These are phyloP conservation scores for Pseudomugil tenellus DNA, from an alignment of 2,797 vertebrate genomes.

Conservation along the genomic window DNA sequence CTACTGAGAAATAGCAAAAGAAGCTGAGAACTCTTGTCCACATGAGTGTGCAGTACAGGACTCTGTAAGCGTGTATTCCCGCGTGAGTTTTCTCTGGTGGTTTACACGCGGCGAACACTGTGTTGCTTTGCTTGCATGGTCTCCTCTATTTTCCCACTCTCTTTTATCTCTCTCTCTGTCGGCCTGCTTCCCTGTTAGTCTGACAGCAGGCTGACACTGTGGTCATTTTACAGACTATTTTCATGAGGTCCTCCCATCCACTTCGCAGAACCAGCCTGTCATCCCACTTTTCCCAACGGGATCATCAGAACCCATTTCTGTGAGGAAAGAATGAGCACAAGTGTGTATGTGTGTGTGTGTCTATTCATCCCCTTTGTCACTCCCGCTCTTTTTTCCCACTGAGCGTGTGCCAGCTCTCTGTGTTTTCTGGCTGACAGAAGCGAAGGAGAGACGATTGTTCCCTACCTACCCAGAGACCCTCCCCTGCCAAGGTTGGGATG, in stretches of 20 bases:
- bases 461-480: conserved; percentile 75
- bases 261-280: conserved; percentile 64
- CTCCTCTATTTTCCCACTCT: conserved; percentile 24
- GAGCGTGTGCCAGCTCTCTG: conserved; percentile 75
- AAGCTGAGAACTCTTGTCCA: conserved; percentile 40
- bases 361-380: conserved; percentile 55
- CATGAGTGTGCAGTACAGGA: conserved; percentile 15
- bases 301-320: conserved; percentile 64
- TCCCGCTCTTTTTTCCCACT: conserved; percentile 74
- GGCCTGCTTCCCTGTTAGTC: conserved; percentile 44
- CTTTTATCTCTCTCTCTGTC: conserved; percentile 5
- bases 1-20: conserved; percentile 17
- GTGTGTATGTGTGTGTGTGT: conserved; percentile 35
- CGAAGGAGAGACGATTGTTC: conserved; percentile 77
- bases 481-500: conserved; percentile 79
- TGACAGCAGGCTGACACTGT: conserved; percentile 60
- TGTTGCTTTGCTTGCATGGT: conserved; percentile 40
- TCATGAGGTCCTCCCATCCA: conserved; percentile 65
- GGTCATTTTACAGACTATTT: conserved; percentile 67
- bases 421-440: conserved; percentile 80
- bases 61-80: conserved; percentile 26
- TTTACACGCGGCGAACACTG: conserved; percentile 33
- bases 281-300: conserved; percentile 56
- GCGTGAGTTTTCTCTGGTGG: conserved; percentile 39
- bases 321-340: conserved; percentile 47